phyloP scores from a whole-genome alignment of 2,888 invertebrate species.

The Mimachlamys varia region DNA sequence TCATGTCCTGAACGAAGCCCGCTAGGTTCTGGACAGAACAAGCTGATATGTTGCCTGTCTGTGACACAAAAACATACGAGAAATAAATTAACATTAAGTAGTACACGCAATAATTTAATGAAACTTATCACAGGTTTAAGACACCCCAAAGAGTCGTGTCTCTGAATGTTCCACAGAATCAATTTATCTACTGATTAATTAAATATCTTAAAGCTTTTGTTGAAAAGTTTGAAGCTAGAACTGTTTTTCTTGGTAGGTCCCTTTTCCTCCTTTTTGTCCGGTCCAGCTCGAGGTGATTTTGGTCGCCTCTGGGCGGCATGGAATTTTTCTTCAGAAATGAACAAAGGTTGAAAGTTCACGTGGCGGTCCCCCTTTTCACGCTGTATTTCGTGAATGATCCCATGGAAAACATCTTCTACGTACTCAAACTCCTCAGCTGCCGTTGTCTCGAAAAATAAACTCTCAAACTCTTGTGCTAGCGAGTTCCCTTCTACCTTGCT shows the following conservation, averaged over 20 bases:
- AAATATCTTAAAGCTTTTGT: constrained; percentile 78
- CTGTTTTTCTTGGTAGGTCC: constrained; percentile 69
- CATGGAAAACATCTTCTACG: constrained; percentile 79
- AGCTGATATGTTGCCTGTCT: neutral
- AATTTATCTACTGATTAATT: constrained; percentile 58
- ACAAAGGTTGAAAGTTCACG: constrained; percentile 75
- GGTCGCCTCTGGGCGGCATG: constrained; percentile 63
- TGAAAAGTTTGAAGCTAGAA: constrained; percentile 71
- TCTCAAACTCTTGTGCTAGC: constrained; percentile 77
- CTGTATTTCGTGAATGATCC: constrained; percentile 75
- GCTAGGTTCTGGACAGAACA: constrained; percentile 3
- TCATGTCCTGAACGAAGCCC: neutral
- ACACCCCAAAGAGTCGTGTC: neutral
- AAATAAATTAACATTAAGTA: neutral
- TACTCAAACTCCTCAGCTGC: constrained; percentile 80
- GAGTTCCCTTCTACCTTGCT: constrained; percentile 75
- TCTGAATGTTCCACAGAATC: neutral
- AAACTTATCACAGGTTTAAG: constrained; percentile 2
- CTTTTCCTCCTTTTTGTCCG: constrained; percentile 71
- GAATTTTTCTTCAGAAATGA: constrained; percentile 76
- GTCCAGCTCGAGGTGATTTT: constrained; percentile 68
- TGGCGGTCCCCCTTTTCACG: constrained; percentile 75
- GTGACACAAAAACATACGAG: neutral
- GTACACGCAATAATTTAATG: constrained; percentile 26
- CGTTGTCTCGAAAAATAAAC: constrained; percentile 79